Evolutionary conservation across 2,888 invertebrate genomes (phyloP).

Genomic region (Clusia tigrina): DNA sequence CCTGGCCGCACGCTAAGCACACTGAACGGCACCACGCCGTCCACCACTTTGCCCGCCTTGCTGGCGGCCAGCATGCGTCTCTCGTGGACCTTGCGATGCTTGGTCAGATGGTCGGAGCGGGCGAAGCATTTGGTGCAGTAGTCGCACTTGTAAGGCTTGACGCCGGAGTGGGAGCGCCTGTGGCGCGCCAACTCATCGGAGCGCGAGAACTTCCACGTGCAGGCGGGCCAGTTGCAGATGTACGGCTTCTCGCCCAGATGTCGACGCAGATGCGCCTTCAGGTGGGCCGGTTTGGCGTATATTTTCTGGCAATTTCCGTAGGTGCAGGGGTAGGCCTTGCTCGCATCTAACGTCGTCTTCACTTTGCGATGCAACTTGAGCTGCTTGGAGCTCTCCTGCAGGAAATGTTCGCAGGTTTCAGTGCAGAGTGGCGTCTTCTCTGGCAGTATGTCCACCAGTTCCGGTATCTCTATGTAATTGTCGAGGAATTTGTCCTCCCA

Average conservation of each 20-base stretch:
- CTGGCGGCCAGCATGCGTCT: slow-evolving; percentile 66
- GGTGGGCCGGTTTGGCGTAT: slow-evolving; percentile 89
- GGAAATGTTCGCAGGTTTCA: slow-evolving; percentile 67
- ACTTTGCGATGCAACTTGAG: slow-evolving; percentile 3
- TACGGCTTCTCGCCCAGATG: slow-evolving; percentile 84
- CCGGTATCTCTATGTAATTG: slow-evolving; percentile 60
- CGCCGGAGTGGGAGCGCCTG: slow-evolving; percentile 92
- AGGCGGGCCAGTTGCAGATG: slow-evolving; percentile 78
- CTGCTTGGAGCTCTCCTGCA: slow-evolving; percentile 59
- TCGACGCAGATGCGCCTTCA: slow-evolving; percentile 86
- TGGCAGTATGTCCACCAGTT: slow-evolving; percentile 62
- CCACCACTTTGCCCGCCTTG: slow-evolving; percentile 49
- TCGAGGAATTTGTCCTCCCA: slow-evolving; percentile 62
- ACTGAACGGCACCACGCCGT: slow-evolving; percentile 50
- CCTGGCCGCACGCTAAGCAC: slow-evolving; percentile 60
- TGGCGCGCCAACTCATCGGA: slow-evolving; percentile 94
- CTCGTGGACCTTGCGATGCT: slow-evolving; percentile 87
- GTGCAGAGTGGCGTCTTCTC: slow-evolving; percentile 69
- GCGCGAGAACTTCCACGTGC: slow-evolving; percentile 91
- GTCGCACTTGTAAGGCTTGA: slow-evolving; percentile 90
- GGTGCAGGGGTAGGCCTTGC: slow-evolving; percentile 70
- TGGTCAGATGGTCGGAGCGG: slow-evolving; percentile 91
- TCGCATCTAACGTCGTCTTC: background rate
- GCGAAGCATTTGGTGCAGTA: slow-evolving; percentile 90
- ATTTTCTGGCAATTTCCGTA: slow-evolving; percentile 78